Percentiles rank a stretch among this genome's conserved stretches.
Conservation (phyloP, 2,888 invertebrate genomes). For the Tachina fera region DNA sequence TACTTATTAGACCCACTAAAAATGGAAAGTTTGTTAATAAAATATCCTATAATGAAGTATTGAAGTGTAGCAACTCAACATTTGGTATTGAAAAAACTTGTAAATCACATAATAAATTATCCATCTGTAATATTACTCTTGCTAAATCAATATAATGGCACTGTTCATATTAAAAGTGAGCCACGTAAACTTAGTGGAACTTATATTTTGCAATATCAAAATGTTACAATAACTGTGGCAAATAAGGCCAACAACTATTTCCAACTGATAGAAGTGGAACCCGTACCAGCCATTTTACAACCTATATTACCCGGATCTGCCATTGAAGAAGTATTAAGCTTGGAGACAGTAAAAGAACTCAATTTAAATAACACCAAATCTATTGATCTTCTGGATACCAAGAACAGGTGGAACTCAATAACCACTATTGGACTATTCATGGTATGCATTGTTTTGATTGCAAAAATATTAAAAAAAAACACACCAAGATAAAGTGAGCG, state of each 20-base stretch:
- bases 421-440: too few relatives aligned
- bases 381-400: conserved; percentile 3
- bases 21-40: conserved; percentile 33
- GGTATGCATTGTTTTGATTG: too few relatives aligned
- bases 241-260: conserved; percentile 44
- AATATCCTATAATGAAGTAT: conserved; percentile 37
- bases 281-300: conserved; percentile 66
- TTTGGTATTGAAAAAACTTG: conserved; percentile 16
- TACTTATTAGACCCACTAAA: conserved; percentile 54
- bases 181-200: conserved; percentile 41
- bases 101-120: conserved; percentile 15
- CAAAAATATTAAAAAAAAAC: too few relatives aligned
- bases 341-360: conserved; percentile 61
- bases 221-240: conserved; percentile 53
- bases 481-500: too few relatives aligned
- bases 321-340: conserved; percentile 58
- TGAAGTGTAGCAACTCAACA: conserved; percentile 41
- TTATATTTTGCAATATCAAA: conserved; percentile 46
- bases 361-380: conserved; percentile 18
- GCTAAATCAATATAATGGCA: conserved; percentile 60
- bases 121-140: conserved; percentile 50
- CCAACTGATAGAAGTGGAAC: conserved; percentile 49
- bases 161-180: conserved; percentile 34
- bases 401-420: conserved; percentile 15
- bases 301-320: conserved; percentile 36